Evolutionary conservation across 2,113 vertebrate genomes (phyloP).

Genomic region (Catharus bicknelli): DNA sequence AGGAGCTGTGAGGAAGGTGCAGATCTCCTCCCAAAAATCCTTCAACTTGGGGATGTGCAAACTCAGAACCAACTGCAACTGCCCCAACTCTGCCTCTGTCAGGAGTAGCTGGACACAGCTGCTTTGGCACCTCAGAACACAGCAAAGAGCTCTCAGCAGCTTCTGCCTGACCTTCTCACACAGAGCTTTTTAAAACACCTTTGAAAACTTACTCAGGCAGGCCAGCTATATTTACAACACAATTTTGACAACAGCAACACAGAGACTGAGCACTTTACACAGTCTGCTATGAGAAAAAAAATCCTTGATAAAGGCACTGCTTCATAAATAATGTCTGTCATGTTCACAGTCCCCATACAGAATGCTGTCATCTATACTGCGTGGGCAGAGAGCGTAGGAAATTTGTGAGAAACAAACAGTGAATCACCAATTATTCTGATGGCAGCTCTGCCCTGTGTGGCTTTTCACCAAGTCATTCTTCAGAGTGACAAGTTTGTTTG

Average conservation of each 20-base stretch:
- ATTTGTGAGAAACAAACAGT: constrained; percentile 51
- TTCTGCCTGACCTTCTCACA: background rate
- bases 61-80: constrained; percentile 44
- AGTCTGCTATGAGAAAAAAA: background rate
- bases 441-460: background rate
- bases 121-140: constrained; percentile 22
- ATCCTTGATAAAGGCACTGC: constrained; percentile 21
- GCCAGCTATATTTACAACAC: background rate
- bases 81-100: constrained; percentile 50
- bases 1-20: background rate
- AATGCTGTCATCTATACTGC: background rate
- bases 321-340: constrained; percentile 55
- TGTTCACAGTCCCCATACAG: constrained; percentile 12
- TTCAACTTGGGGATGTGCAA: constrained; percentile 26
- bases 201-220: constrained; percentile 29
- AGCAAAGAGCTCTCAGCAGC: constrained; percentile 3
- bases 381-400: constrained; percentile 21
- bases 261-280: constrained; percentile 31
- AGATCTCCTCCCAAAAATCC: background rate
- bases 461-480: constrained; percentile 33
- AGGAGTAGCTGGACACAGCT: constrained; percentile 53
- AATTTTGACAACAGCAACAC: constrained; percentile 20
- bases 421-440: constrained; percentile 37
- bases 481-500: constrained; percentile 43
- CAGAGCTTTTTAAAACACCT: background rate